Conservation (phyloP, 1,140 invertebrate species). For the Lepidurus apus region DNA sequence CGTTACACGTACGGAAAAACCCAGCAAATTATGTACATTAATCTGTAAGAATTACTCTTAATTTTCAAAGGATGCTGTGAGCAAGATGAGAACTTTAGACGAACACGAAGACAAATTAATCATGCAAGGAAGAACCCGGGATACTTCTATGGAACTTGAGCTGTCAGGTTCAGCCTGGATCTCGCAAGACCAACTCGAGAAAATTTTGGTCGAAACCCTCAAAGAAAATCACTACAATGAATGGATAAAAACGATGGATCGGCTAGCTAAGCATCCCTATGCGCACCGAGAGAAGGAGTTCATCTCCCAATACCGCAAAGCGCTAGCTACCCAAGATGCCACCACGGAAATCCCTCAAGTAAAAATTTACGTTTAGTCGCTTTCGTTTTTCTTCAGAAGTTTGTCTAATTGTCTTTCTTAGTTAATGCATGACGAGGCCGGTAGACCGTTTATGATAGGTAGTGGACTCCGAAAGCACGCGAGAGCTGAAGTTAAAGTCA, state of each 20-base stretch:
- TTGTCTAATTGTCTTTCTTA: conserved; percentile 43
- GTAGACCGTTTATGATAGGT: conserved; percentile 60
- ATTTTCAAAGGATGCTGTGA: conserved; percentile 53
- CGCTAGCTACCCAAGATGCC: conserved; percentile 51
- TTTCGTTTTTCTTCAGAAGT: neutral
- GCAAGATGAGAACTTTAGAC: conserved; percentile 59
- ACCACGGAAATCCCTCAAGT: conserved; percentile 44
- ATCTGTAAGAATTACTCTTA: conserved; percentile 32
- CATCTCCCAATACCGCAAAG: conserved; percentile 61
- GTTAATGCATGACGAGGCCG: conserved; percentile 60
- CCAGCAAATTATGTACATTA: conserved; percentile 31
- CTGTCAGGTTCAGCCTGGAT: conserved; percentile 60
- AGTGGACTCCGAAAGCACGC: conserved; percentile 65
- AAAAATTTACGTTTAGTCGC: conserved; percentile 30
- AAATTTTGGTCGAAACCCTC: conserved; percentile 63
- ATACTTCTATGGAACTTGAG: conserved; percentile 56
- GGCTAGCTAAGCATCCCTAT: conserved; percentile 64
- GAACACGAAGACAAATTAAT: conserved; percentile 62
- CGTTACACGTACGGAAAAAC: conserved; percentile 62
- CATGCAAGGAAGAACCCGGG: conserved; percentile 53
- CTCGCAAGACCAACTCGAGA: conserved; percentile 59
- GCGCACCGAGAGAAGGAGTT: conserved; percentile 55
- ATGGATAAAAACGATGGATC: conserved; percentile 65
- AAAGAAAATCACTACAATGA: conserved; percentile 64
- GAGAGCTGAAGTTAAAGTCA: conserved; percentile 59